Evolutionary conservation across 2,113 vertebrate species (phyloP).

Genomic region (Alosa alosa): DNA sequence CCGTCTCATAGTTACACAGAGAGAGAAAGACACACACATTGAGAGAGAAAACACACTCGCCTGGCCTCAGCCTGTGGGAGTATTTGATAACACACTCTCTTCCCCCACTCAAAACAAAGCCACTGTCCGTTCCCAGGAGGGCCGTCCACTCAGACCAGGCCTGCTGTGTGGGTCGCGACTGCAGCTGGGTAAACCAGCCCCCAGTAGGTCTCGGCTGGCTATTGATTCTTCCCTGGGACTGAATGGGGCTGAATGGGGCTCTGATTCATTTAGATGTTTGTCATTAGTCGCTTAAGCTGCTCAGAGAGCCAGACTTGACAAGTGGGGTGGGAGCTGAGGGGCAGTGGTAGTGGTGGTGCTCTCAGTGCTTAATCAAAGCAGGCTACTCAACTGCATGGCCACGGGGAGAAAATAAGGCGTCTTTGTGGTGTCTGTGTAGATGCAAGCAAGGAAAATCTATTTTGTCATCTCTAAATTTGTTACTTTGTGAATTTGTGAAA

Average conservation of each 20-base stretch:
- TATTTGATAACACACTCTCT: background rate
- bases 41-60: background rate
- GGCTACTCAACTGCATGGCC: background rate
- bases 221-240: conserved; percentile 3
- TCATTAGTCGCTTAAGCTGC: background rate
- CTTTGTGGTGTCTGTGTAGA: background rate
- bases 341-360: background rate
- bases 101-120: conserved; percentile 2
- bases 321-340: background rate
- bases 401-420: background rate
- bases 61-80: background rate
- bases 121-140: conserved; percentile 9
- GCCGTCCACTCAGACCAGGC: background rate
- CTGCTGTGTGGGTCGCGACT: background rate
- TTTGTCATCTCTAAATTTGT: background rate
- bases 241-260: background rate
- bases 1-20: background rate
- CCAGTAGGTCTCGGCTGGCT: background rate
- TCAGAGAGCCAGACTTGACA: background rate
- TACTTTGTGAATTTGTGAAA: too few relatives aligned
- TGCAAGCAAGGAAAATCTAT: background rate
- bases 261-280: conserved; percentile 2
- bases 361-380: background rate
- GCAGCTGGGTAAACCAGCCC: conserved; percentile 11
- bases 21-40: background rate